Evolutionary conservation across 2,113 vertebrate species (phyloP).

Genomic region (Pipa parva): DNA sequence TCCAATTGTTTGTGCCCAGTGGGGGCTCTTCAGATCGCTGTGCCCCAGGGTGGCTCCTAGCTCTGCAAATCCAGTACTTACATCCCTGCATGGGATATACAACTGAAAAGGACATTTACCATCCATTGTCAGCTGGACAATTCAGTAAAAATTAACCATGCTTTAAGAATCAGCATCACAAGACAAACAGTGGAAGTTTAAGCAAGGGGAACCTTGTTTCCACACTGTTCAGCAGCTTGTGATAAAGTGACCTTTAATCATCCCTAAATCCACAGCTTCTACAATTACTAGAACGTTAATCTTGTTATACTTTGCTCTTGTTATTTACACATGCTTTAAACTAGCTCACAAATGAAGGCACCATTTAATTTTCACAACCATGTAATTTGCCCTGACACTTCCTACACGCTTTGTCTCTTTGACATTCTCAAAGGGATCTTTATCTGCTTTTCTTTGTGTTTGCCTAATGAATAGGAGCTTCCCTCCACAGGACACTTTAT

Average conservation of each 20-base stretch:
- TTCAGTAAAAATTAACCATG: not conserved
- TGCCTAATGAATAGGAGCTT: conserved; percentile 7
- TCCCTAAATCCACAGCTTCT: not conserved
- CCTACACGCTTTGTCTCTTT: conserved; percentile 14
- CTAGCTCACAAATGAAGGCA: conserved; percentile 11
- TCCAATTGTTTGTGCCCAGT: no score
- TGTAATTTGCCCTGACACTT: conserved; percentile 27
- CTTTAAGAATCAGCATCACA: conserved; percentile 4
- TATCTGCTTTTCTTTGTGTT: conserved; percentile 4
- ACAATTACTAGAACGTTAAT: not conserved
- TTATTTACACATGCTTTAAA: conserved; percentile 4
- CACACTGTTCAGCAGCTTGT: not conserved
- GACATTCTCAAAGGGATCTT: conserved; percentile 19
- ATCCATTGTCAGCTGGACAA: no score
- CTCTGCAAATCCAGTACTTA: no score
- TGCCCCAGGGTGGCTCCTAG: no score
- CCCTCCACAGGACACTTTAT: conserved; percentile 27
- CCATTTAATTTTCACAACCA: conserved; percentile 28
- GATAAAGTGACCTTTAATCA: not conserved
- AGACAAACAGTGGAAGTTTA: not conserved
- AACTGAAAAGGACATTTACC: no score
- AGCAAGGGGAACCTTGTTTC: not conserved
- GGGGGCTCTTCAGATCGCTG: no score
- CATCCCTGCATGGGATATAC: no score
- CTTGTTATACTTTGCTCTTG: not conserved